Evolutionary conservation across 2,113 vertebrate genomes (phyloP).

Genomic region (Poeciliopsis occidentalis): DNA sequence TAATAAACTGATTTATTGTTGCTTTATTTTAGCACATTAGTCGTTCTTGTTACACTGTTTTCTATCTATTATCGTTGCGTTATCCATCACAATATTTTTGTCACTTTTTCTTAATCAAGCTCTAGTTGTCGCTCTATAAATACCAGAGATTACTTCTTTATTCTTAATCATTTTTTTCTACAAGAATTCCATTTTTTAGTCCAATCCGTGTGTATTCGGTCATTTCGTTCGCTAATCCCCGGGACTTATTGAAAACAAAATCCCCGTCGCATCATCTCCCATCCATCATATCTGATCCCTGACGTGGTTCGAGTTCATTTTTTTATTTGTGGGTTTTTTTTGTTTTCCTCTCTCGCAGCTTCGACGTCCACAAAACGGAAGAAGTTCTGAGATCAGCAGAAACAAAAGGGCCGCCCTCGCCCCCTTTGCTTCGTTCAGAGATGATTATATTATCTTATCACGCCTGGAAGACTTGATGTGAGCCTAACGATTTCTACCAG

Average conservation of each 20-base stretch:
- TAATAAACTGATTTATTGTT: no score
- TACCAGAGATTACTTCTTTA: no score
- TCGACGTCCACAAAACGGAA: constrained; percentile 32
- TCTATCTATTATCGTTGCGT: no score
- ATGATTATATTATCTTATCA: constrained; percentile 62
- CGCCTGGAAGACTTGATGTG: constrained; percentile 48
- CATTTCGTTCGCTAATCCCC: no score
- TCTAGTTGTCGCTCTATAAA: no score
- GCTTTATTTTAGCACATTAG: no score
- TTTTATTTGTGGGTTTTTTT: not conserved
- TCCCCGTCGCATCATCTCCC: not conserved
- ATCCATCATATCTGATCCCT: constrained; percentile 7
- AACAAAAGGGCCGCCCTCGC: constrained; percentile 39
- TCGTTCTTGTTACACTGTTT: no score
- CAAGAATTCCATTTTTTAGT: no score
- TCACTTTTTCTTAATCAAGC: no score
- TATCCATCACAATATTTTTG: no score
- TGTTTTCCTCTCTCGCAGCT: constrained; percentile 15
- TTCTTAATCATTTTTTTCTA: no score
- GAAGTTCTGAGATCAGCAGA: constrained; percentile 55
- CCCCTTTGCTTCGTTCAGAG: constrained; percentile 26
- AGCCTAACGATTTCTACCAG: constrained; percentile 66
- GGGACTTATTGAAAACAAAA: not conserved
- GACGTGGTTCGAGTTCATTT: constrained; percentile 22
- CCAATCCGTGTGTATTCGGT: no score